Conservation (phyloP, 2,113 vertebrate species). For the Himantopus leucocephalus region DNA sequence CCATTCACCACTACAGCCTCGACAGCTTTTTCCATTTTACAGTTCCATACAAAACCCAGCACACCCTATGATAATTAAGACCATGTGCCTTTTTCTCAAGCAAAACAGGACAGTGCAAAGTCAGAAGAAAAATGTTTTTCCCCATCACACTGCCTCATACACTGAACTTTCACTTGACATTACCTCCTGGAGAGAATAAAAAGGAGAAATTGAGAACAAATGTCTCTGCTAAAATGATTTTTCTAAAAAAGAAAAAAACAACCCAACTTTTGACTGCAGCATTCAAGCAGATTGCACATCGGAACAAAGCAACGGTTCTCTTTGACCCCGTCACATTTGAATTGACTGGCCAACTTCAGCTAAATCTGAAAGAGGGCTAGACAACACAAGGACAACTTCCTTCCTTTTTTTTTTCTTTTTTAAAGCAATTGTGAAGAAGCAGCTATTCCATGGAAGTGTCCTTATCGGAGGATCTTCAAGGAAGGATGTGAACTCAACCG, state of each 20-base stretch:
- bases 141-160: background rate
- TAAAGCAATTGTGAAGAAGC: background rate
- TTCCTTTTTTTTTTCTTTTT: background rate
- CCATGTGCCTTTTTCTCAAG: background rate
- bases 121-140: background rate
- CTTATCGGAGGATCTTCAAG: accelerated
- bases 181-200: background rate
- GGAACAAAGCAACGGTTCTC: background rate
- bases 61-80: background rate
- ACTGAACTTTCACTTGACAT: background rate
- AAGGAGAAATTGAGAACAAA: slow-evolving; percentile 7
- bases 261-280: background rate
- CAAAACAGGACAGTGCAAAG: background rate
- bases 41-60: background rate
- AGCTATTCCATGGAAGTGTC: background rate
- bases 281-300: background rate
- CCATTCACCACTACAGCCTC: background rate
- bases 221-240: background rate
- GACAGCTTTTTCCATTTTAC: background rate
- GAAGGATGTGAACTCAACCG: background rate
- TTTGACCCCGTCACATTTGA: background rate
- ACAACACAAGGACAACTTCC: background rate
- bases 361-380: background rate
- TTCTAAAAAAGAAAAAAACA: background rate
- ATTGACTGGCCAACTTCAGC: background rate